Evolutionary conservation across 2,888 invertebrate species (phyloP).

Genomic region (Nephrotoma appendiculata): DNA sequence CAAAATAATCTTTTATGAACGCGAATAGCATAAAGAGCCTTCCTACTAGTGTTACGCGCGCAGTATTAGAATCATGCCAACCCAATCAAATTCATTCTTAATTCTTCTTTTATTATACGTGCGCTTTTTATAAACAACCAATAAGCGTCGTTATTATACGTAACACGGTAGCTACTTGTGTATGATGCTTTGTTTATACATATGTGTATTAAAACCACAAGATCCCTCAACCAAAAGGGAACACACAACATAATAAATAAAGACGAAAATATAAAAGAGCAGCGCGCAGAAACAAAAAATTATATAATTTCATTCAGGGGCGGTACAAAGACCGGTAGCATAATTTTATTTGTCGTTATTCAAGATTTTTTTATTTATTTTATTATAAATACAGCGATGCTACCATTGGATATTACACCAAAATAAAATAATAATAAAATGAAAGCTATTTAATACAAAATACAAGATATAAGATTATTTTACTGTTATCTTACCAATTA

Average conservation of each 20-base stretch:
- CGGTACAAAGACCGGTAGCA: not conserved
- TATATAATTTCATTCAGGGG: not conserved
- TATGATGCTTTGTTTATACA: not conserved
- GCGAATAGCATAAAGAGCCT: not conserved
- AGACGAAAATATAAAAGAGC: not conserved
- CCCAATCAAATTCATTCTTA: not conserved
- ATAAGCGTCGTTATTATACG: not conserved
- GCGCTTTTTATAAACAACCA: not conserved
- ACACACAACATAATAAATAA: not conserved
- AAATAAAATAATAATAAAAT: not conserved
- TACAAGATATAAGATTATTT: not conserved
- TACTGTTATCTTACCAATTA: not conserved
- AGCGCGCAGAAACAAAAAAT: not conserved
- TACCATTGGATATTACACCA: slow-evolving; percentile 1
- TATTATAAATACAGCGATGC: not conserved
- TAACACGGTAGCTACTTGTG: not conserved
- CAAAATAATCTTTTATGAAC: no score
- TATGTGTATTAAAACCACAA: not conserved
- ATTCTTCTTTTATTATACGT: not conserved
- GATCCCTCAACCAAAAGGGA: not conserved
- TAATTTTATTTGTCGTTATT: not conserved
- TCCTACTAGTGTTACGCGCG: not conserved
- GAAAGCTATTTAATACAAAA: not conserved
- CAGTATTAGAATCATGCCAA: not conserved
- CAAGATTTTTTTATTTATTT: not conserved